Base-by-base conservation (phyloP, 2,888 invertebrate species). In the Cantharis rustica region DNA sequence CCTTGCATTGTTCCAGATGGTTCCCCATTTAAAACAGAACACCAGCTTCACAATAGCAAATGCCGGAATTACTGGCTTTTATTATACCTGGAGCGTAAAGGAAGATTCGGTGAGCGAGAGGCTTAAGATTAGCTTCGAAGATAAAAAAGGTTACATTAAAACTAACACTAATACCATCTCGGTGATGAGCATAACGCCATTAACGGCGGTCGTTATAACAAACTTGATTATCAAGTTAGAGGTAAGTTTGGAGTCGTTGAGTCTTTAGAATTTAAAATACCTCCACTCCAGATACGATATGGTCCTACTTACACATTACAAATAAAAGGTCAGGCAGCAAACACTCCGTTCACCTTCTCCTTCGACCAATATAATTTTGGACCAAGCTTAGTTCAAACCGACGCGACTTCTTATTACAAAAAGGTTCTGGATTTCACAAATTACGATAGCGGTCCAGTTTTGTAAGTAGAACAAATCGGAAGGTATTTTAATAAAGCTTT, bases 341-440 rank as follows among this genome's bases (percentile, higher is more conserved):
- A 89, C 79, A 91, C 92, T 0, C 84, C 87, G 0, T 90, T 92
- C 79, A 90, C 90, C 82, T 93, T 94, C 84, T 93, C 93, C 4
- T 93, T 92, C 83, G 87, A 86, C 81, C 86, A 89, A n/a, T 90
- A 90, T 83, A 89, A 94, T 86, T 94, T 94, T 87, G 93, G 93
- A 4, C 90, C 90, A 77, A 93, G 93, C 83, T 91, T 94, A 79
- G 87, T 92, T 3, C 91, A 92, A 83, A 89, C 89, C 5, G 89
- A 89, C 10, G 89, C 88, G 61, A 78, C 85, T 0, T 88, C 89
- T 1, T 89, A 89, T 80, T 91, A 91, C 84, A 88, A 79, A 16
- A 83, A 84, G 10, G 76, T 81, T 26, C 83, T 90, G n/a, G 81
- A 83, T 15, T 84, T 90, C 72, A 87, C 81, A 23, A 90, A 89